Conservation (phyloP, 2,797 vertebrate genomes). For the Anniella stebbinsi region DNA sequence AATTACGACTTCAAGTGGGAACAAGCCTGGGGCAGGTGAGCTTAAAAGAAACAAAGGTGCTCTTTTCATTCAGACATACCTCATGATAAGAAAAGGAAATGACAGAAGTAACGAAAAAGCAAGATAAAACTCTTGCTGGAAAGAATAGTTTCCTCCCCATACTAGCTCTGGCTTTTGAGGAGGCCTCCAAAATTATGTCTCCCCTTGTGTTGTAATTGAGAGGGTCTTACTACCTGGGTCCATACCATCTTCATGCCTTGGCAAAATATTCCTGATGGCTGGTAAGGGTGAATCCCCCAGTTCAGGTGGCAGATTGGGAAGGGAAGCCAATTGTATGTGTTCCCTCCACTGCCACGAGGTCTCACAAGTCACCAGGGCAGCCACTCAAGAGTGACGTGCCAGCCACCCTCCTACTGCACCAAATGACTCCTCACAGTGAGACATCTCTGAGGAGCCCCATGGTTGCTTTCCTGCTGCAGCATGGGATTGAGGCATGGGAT, state of each 20-base stretch:
- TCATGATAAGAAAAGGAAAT: slow-evolving; percentile 30
- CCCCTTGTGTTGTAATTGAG: too few species aligned
- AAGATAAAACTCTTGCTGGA: neutral
- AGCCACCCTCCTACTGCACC: too few species aligned
- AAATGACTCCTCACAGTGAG: too few species aligned
- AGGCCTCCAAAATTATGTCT: neutral
- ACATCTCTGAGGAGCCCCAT: too few species aligned
- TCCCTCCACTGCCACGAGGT: too few species aligned
- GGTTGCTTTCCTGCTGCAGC: too few species aligned
- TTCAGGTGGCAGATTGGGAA: too few species aligned
- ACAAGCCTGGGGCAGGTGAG: slow-evolving; percentile 35
- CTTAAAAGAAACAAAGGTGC: slow-evolving; percentile 38
- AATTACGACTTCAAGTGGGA: slow-evolving; percentile 35
- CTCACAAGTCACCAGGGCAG: too few species aligned
- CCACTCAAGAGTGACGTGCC: too few species aligned
- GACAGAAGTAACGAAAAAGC: neutral
- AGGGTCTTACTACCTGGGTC: neutral
- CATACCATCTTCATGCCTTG: neutral
- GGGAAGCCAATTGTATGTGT: too few species aligned
- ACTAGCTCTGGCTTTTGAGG: neutral
- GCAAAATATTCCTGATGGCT: neutral
- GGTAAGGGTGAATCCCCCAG: too few species aligned
- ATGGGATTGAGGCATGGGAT: too few species aligned
- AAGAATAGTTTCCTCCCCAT: neutral
- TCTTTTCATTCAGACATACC: slow-evolving; percentile 28